Percentiles rank a stretch among this genome's conserved stretches.
These are phyloP conservation scores for Thalassarche chlororhynchos DNA, from an alignment of 2,113 vertebrate species.

Conservation along the genomic window DNA sequence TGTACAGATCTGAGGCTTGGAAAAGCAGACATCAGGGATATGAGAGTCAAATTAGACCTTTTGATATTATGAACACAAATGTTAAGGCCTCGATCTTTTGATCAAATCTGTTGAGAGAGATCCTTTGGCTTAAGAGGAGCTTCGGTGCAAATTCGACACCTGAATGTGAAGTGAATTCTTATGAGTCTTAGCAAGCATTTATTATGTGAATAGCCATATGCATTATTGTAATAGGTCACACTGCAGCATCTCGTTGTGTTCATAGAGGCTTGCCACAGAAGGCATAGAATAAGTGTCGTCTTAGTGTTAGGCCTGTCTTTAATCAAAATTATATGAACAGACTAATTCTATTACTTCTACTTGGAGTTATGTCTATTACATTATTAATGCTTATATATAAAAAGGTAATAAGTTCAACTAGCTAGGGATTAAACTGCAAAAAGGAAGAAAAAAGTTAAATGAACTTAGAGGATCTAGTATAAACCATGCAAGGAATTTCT, in stretches of 20 bases:
- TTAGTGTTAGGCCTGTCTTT: background rate
- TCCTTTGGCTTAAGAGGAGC: background rate
- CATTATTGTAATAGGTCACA: background rate
- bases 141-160: background rate
- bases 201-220: background rate
- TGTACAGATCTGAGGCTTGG: background rate
- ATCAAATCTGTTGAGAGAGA: background rate
- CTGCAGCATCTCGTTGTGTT: background rate
- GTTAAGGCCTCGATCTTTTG: background rate
- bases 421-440: background rate
- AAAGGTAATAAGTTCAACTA: conserved; percentile 45
- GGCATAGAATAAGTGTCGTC: background rate
- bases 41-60: background rate
- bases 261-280: background rate
- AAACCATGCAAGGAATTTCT: background rate
- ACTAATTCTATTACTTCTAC: conserved; percentile 31
- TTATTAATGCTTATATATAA: conserved; percentile 42
- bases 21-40: background rate
- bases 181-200: background rate
- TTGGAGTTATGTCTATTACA: conserved; percentile 4
- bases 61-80: background rate
- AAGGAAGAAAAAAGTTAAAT: background rate
- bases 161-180: background rate
- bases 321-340: conserved; percentile 1
- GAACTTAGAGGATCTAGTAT: background rate